Percentiles rank a stretch among this genome's conserved stretches.
phyloP scores from a whole-genome alignment of 2,888 invertebrate genomes.

The Pristionchus mayeri region DNA sequence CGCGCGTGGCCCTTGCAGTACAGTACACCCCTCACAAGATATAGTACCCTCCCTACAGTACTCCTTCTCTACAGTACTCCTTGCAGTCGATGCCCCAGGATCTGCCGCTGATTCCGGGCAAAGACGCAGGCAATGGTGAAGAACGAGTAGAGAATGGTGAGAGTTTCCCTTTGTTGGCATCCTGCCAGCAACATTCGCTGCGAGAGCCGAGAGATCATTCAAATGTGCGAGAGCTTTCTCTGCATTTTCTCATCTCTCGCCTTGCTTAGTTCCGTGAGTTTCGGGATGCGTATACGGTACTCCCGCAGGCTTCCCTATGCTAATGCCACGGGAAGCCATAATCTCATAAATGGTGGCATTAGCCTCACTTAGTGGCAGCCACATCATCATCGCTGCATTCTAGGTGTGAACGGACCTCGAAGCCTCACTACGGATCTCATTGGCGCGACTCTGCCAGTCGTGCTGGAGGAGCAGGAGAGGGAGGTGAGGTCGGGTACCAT shows the following conservation, averaged over 20 bases:
- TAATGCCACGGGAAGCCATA: conserved; percentile 11
- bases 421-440: conserved; percentile 41
- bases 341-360: background rate
- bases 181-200: too few species aligned
- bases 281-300: conserved; percentile 13
- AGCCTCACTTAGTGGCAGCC: background rate
- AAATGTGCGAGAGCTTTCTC: too few species aligned
- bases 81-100: conserved; percentile 44
- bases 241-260: too few species aligned
- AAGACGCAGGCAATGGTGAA: conserved; percentile 9
- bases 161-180: too few species aligned
- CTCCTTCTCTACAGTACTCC: background rate
- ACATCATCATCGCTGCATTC: background rate
- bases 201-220: too few species aligned
- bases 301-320: background rate
- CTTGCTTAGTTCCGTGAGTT: too few species aligned
- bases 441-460: background rate
- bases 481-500: too few species aligned
- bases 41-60: too few species aligned
- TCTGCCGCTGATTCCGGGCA: background rate
- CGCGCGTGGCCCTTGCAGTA: too few species aligned
- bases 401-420: conserved; percentile 37
- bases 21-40: too few species aligned
- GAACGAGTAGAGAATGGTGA: conserved; percentile 14
- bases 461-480: too few species aligned